These are phyloP conservation scores for Tapera naevia DNA, from an alignment of 2,797 vertebrate genomes.

Conservation along the genomic window DNA sequence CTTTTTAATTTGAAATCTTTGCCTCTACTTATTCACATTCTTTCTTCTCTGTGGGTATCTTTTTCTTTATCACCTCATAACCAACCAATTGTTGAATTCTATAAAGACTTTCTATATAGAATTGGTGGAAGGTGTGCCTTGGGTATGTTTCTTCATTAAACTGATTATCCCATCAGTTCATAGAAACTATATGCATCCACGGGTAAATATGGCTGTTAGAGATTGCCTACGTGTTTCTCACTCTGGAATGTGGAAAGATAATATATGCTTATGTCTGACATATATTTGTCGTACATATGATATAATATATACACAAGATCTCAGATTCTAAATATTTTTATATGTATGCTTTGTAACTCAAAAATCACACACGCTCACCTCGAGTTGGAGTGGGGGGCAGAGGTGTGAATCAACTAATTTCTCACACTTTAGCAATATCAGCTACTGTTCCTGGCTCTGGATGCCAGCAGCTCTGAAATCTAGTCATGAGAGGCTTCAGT, in stretches of 20 bases:
- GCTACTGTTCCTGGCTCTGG: not conserved
- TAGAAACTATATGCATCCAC: not conserved
- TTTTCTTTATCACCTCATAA: not conserved
- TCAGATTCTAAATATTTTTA: not conserved
- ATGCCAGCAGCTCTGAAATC: not conserved
- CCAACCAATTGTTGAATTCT: not conserved
- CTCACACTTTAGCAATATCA: not conserved
- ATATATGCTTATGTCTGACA: not conserved
- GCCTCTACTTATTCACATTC: not conserved
- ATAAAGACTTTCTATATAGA: not conserved
- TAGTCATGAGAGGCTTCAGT: not conserved
- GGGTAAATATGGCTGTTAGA: not conserved
- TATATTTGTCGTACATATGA: rapidly evolving
- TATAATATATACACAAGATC: not conserved
- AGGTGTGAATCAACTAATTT: not conserved
- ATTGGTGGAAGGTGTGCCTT: not conserved
- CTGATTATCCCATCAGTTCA: not conserved
- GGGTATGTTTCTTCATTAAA: not conserved
- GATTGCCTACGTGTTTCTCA: not conserved
- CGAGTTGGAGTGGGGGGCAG: rapidly evolving
- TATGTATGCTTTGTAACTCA: not conserved
- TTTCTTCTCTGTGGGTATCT: not conserved
- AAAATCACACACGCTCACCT: not conserved
- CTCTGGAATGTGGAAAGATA: not conserved
- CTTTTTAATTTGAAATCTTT: not conserved